Percentiles rank a stretch among this genome's conserved stretches.
phyloP scores from a whole-genome alignment of 2,113 vertebrate genomes.

The Corvus cornix region DNA sequence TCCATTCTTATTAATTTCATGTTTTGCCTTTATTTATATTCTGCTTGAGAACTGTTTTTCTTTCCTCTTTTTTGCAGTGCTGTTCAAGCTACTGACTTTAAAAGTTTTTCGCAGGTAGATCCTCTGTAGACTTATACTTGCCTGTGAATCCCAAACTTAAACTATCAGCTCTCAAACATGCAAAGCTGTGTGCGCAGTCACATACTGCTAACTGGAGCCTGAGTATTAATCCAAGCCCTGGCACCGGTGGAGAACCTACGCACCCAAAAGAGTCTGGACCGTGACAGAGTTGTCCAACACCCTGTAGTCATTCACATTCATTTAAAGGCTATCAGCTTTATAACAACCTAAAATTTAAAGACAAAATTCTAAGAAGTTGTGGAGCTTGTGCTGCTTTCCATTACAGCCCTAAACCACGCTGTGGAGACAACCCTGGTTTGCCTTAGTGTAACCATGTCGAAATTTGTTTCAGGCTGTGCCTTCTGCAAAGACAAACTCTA shows the following conservation, averaged over 20 bases:
- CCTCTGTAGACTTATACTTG: rapidly evolving
- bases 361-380: background rate
- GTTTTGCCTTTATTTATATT: background rate
- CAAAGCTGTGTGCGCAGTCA: background rate
- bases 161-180: background rate
- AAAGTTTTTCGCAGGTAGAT: background rate
- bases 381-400: background rate
- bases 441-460: background rate
- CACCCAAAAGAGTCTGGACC: background rate
- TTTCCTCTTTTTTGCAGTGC: background rate
- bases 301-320: background rate
- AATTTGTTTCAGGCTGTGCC: conserved; percentile 3
- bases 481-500: conserved; percentile 6
- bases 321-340: background rate
- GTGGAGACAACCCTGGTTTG: background rate
- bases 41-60: background rate
- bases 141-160: background rate
- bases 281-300: background rate
- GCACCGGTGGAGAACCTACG: background rate
- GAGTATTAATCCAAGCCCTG: background rate
- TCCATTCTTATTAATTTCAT: background rate
- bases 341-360: background rate
- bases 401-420: background rate
- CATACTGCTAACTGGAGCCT: background rate
- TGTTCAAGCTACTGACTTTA: background rate